Evolutionary conservation across 2,113 vertebrate species (phyloP), one percentile per base, ranked within the genome.

Genomic region (Andinoacara biseriatus): DNA sequence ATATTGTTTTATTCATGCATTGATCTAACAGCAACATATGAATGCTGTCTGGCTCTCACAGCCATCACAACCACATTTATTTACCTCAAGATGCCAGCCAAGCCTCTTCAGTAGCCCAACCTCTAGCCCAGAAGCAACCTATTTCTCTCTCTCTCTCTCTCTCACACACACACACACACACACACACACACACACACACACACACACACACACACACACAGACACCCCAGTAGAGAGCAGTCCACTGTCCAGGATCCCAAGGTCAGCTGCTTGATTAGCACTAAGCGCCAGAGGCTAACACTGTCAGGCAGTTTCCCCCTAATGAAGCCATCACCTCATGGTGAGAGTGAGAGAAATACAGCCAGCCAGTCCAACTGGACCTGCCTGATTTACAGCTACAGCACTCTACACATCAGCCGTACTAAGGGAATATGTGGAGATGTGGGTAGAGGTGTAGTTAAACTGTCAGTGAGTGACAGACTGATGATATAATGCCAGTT

Each of bases 251-350:
- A 31, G 85, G 88, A 89, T 89, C 79, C 85, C 90, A 93, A 91
- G 90, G 90, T 91, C 90, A 89, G 88, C 74, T 1, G 38, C 84
- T 84, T 90, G 90, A 93, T 93, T 93, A 91, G 91, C 76, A 61
- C 80, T 85, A 87, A 80, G 87, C 69, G 76, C 90, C 35, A 29
- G 85, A 85, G 90, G 88, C 88, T 83, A 83, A 59, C 83, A 85
- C 90, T 85, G 85, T 82, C 88, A 84, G 81, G 85, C 85, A 85
- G 74, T 86, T 90, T 87, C 78, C 74, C 76, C 67, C 78, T 90
- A 90, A 91, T 91, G 86, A 91, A 91, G 89, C 89, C 86, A 88
- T 92, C 91, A 88, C 86, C 52, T 83, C 78, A 78, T 81, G 43
- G 82, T 65, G 85, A 83, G 75, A 76, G 63, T 4, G 57, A 72